Conservation (phyloP, 2,888 invertebrate genomes). For the Fragum fragum region DNA sequence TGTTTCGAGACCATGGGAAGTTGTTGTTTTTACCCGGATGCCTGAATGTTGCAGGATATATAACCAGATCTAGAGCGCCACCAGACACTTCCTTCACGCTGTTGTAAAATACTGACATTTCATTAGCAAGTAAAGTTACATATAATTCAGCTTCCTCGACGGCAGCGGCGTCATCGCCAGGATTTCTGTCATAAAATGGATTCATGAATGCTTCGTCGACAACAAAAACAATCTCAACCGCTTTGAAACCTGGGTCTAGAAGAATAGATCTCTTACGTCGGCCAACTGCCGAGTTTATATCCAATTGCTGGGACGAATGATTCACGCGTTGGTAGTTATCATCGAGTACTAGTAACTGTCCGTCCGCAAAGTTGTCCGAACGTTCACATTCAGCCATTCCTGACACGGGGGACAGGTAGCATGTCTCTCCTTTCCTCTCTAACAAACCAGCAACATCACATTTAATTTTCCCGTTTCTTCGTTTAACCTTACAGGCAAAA, state of each 20-base stretch:
- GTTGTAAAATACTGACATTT: slow-evolving; percentile 12
- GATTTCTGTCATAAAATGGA: slow-evolving; percentile 19
- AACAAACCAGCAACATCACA: slow-evolving; percentile 10
- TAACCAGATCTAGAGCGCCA: neutral
- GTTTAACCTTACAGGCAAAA: slow-evolving; percentile 3
- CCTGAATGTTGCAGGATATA: slow-evolving; percentile 1
- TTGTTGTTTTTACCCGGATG: slow-evolving; percentile 17
- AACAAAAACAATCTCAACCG: neutral
- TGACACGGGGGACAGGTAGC: neutral
- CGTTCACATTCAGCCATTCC: neutral
- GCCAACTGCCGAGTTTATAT: neutral
- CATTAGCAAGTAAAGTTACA: slow-evolving; percentile 1
- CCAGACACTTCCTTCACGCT: slow-evolving; percentile 10
- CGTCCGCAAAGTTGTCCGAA: neutral
- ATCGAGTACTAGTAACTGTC: neutral
- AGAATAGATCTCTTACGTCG: slow-evolving; percentile 8
- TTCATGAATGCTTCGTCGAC: neutral
- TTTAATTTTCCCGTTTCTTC: neutral
- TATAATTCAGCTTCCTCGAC: slow-evolving; percentile 15
- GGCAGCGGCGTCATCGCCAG: neutral
- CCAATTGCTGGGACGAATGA: neutral
- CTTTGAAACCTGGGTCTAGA: neutral
- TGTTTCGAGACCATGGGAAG: slow-evolving; percentile 8
- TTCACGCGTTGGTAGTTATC: slow-evolving; percentile 4
- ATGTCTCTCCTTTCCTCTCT: slow-evolving; percentile 5